Base-by-base conservation (phyloP, 2,113 vertebrate genomes). In the rabbit (Oryctolagus cuniculus) region DNA sequence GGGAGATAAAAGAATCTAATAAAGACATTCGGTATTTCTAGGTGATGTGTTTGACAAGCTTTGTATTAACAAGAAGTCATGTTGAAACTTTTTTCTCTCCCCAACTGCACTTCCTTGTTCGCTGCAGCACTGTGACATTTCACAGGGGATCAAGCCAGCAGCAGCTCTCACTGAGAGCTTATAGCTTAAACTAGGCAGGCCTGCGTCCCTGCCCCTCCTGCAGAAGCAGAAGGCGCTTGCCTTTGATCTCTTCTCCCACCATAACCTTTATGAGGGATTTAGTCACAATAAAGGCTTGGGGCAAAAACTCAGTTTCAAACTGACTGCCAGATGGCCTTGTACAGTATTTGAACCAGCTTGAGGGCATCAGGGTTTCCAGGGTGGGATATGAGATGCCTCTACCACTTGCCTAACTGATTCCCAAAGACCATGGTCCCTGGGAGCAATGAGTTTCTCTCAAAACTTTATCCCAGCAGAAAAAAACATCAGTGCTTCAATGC, bases 1-100 rank as follows among this genome's bases (percentile, higher is more conserved):
- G 98, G 98, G 97, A 98, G 98, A 98, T 97, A 97, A 97, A 98
- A 96, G 97, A 98, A 98, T 98, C 98, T 98, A 98, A 98, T 98
- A 98, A 98, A 98, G 98, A 98, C 98, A 95, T 98, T 85, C 95
- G 79, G 97, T 97, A 96, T 98, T 98, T 98, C 87, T 96, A 96
- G 98, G 98, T 98, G 98, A 98, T 97, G 96, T 97, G 96, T 98
- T 98, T 98, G 98, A 98, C 98, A 98, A 98, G 98, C 98, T 98
- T 97, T 92, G 97, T 98, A 97, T 98, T 98, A 98, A 87, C 98
- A 95, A 97, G 97, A 36, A 98, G 96, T 90, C 95, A 3, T 34
- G 90, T 97, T 94, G 94, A 69, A 98, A 98, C 94, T 98, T 97
- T 95, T 85, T 94, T 93, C 10, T 25, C 84, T 85, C 91, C 95